A percentile compares a stretch with the other conserved stretches of the same genome.
phyloP scores from a whole-genome alignment of 1,140 invertebrate species.

The Pteromalus puparum region DNA sequence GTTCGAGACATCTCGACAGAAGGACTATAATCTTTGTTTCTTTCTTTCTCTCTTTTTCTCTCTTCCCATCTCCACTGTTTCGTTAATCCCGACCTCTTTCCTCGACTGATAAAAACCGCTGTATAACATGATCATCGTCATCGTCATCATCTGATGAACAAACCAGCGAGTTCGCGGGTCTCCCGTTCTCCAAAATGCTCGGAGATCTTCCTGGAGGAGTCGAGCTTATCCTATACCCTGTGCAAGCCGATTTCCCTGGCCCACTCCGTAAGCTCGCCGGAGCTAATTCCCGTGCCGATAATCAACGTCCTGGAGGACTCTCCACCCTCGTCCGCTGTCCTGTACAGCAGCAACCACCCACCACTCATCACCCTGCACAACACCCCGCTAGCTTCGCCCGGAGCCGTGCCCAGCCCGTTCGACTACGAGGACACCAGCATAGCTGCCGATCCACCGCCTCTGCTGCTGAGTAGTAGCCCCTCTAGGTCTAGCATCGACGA shows the following conservation, averaged over 20 bases:
- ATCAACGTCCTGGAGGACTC: conserved; percentile 11
- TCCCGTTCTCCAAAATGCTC: conserved; percentile 33
- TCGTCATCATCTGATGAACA: neutral
- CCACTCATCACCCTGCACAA: conserved; percentile 63
- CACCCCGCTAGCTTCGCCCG: conserved; percentile 60
- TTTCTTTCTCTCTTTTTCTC: conserved; percentile 64
- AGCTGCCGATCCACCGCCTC: neutral
- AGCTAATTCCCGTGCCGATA: conserved; percentile 54
- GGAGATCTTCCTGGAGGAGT: conserved; percentile 30
- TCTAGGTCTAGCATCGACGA: neutral
- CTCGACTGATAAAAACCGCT: neutral
- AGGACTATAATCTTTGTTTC: conserved; percentile 67
- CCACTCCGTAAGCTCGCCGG: conserved; percentile 73
- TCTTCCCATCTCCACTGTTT: conserved; percentile 10
- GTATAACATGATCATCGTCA: neutral
- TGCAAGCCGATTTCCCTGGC: conserved; percentile 62
- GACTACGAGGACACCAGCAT: neutral
- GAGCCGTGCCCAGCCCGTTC: conserved; percentile 5
- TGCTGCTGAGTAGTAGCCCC: neutral
- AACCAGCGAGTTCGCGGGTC: conserved; percentile 39
- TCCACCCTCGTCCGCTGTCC: conserved; percentile 56
- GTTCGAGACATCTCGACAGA: conserved; percentile 52
- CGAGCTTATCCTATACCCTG: conserved; percentile 47
- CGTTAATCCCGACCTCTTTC: conserved; percentile 35
- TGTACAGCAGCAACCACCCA: neutral